Base-by-base conservation (phyloP, 2,113 vertebrate genomes). In the Lanius collurio region DNA sequence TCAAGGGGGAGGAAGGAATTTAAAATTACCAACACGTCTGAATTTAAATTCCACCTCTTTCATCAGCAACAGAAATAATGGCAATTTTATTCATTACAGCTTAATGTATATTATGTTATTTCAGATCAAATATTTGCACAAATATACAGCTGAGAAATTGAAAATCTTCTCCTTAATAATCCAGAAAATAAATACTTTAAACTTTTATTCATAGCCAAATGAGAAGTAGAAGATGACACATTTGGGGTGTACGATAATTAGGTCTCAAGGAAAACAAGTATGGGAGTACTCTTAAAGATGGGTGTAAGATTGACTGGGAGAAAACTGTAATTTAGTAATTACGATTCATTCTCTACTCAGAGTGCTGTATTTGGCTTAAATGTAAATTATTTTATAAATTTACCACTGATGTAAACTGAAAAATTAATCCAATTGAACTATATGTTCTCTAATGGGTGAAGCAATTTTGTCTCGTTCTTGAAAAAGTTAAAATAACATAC, bases 321-420 rank as follows among this genome's bases (percentile, higher is more conserved):
- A 88, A 95, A 93, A 80, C 47, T 55, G 42, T n/a, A 55, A 50
- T 73, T 42, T 77, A 44, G 42, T 53, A 94, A 86, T 80, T 88
- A 39, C 33, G 69, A 70, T 65, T 93, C 9, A 31, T 80, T 85
- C 85, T 69, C 42, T 55, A 21, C 50, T 87, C 85, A 60, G 55
- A 67, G 74, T 62, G 55, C 42, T 82, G 3, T 31, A 53, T 87
- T 71, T 70, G 62, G 19, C 63, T 23, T 69, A 9, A 73, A 84
- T 65, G 53, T 73, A 79, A 84, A 89, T 55, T 46, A 50, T 90
- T 96, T 95, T 57, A 83, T 85, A 69, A 73, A 55, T 91, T 90
- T 90, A 60, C 82, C 3, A 16, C 31, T 63, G 62, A 41, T 65
- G 14, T 53, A 76, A 89, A 69, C 26, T 50, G 78, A 83, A 91